phyloP scores from a whole-genome alignment of 2,888 invertebrate genomes.

The Netelia inedita region DNA sequence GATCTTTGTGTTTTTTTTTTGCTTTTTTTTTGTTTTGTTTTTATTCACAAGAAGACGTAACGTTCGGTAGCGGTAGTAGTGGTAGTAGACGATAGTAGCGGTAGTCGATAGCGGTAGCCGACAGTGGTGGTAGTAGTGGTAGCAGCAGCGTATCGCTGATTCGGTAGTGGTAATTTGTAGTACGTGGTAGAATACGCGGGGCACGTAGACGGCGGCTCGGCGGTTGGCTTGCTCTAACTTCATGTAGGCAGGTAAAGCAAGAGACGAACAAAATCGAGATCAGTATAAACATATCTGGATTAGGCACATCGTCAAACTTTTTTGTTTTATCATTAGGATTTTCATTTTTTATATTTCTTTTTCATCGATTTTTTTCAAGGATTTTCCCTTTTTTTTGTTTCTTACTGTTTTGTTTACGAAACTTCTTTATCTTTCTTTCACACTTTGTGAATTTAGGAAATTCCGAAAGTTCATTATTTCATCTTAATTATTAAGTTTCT shows the following conservation, averaged over 20 bases:
- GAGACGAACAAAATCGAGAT: slow-evolving; percentile 76
- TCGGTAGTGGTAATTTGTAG: slow-evolving; percentile 83
- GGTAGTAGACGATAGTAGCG: slow-evolving; percentile 76
- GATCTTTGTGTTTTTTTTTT: slow-evolving; percentile 34
- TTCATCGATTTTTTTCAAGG: slow-evolving; percentile 2
- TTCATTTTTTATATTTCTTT: slow-evolving; percentile 29
- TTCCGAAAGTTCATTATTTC: slow-evolving; percentile 25
- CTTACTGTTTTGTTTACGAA: slow-evolving; percentile 23
- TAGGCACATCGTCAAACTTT: slow-evolving; percentile 60
- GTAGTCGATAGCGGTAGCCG: slow-evolving; percentile 77
- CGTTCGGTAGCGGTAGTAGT: slow-evolving; percentile 82
- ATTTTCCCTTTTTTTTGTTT: slow-evolving; percentile 6
- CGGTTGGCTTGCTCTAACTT: slow-evolving; percentile 84
- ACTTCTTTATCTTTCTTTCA: background rate
- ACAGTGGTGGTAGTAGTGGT: slow-evolving; percentile 81
- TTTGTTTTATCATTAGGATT: slow-evolving; percentile 33
- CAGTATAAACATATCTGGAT: slow-evolving; percentile 73
- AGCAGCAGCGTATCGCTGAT: slow-evolving; percentile 80
- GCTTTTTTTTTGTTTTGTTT: slow-evolving; percentile 71
- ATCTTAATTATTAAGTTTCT: slow-evolving; percentile 3
- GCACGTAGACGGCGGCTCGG: slow-evolving; percentile 83
- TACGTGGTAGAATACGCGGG: slow-evolving; percentile 82
- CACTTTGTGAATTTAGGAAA: background rate
- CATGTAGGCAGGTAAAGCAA: slow-evolving; percentile 81
- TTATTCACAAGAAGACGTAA: slow-evolving; percentile 83